These are phyloP conservation scores for Orthonevra nobilis DNA, from an alignment of 2,888 invertebrate genomes.

Conservation along the genomic window DNA sequence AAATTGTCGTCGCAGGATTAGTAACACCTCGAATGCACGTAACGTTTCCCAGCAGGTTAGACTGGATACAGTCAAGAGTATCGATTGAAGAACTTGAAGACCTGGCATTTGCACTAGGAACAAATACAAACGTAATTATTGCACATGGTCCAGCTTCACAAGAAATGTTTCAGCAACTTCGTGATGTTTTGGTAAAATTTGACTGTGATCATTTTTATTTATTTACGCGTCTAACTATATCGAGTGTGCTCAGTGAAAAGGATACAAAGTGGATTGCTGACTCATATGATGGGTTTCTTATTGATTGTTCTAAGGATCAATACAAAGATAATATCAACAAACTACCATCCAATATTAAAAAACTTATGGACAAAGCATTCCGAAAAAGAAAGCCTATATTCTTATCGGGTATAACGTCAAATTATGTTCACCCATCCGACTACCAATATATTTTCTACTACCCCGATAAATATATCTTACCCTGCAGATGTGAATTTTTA, in stretches of 20 bases:
- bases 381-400: conserved; percentile 75
- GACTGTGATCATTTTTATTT: conserved; percentile 73
- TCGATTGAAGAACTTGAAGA: conserved; percentile 78
- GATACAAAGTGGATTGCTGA: conserved; percentile 73
- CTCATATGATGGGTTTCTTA: conserved; percentile 75
- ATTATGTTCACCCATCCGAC: conserved; percentile 71
- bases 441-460: conserved; percentile 74
- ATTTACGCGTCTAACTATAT: conserved; percentile 74
- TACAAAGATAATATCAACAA: conserved; percentile 27
- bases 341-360: conserved; percentile 73
- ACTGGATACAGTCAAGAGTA: conserved; percentile 58
- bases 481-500: conserved; percentile 39
- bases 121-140: conserved; percentile 75
- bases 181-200: conserved; percentile 68
- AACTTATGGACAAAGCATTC: conserved; percentile 72
- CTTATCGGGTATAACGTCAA: conserved; percentile 72
- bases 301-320: conserved; percentile 68
- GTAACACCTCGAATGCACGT: conserved; percentile 74
- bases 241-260: conserved; percentile 72
- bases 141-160: conserved; percentile 72
- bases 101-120: conserved; percentile 75
- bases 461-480: conserved; percentile 76
- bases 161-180: conserved; percentile 72
- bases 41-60: conserved; percentile 74
- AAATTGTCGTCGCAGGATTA: conserved; percentile 73